These are phyloP conservation scores for Lutra lutra DNA, from an alignment of 2,797 vertebrate species.

Conservation along the genomic window DNA sequence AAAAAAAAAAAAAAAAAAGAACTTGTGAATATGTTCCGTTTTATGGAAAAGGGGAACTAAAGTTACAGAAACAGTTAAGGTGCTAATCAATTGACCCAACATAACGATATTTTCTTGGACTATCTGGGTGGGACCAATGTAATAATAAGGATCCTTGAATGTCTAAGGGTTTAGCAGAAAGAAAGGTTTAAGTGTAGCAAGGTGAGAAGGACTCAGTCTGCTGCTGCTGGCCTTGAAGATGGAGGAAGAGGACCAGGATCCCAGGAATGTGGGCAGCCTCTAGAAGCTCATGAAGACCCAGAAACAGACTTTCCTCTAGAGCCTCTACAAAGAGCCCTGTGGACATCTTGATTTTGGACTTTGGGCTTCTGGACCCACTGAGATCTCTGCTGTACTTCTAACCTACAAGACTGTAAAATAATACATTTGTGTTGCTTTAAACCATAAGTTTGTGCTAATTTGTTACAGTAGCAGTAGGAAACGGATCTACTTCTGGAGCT, in stretches of 20 bases:
- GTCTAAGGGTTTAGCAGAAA: not conserved
- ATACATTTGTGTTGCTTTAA: not conserved
- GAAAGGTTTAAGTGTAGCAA: too few relatives aligned
- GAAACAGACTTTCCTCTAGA: not conserved
- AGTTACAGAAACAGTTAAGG: not conserved
- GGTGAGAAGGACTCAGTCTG: not conserved
- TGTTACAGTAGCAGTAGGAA: not conserved
- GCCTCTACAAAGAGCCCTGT: not conserved
- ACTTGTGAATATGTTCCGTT: not conserved
- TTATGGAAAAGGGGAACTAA: not conserved
- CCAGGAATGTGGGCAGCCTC: not conserved
- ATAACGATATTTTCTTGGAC: not conserved
- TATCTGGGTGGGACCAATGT: not conserved
- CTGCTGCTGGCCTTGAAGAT: not conserved
- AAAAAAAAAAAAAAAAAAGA: too few relatives aligned
- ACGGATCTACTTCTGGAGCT: not conserved
- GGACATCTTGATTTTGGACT: not conserved
- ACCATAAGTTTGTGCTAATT: not conserved
- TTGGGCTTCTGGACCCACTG: not conserved
- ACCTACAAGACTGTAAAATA: not conserved
- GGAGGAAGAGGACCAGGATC: not conserved
- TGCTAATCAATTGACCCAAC: not conserved
- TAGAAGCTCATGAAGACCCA: not conserved
- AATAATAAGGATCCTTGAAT: not conserved
- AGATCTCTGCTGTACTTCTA: not conserved